Evolutionary conservation across 2,888 invertebrate genomes (phyloP), one percentile per base, ranked within the genome.

Genomic region (Phlogophora meticulosa): DNA sequence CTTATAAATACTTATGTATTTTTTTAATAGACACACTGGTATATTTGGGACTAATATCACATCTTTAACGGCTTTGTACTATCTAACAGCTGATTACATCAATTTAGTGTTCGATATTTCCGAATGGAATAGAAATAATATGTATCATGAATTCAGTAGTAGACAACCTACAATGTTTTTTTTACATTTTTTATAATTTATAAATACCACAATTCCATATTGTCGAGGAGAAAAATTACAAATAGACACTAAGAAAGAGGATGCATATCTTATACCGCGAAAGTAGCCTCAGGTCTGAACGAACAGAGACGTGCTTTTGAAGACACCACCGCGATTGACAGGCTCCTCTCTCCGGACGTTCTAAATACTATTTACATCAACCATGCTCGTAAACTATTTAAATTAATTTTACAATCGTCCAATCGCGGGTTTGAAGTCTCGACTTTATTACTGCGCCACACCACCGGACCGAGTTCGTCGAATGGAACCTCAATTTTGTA

Each of bases 171-270:
- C 45, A 51, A 70, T 66, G 63, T 90, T 92, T 92, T 93, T 62
- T 93, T 92, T 90, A 86, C 83, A 85, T 85, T 91, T 92, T 90
- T 85, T 84, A 78, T 79, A 87, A 89, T 91, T 93, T 90, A 90
- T 87, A 85, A 89, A 87, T 82, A 89, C 88, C 90, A 89, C 90
- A 93, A 93, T 92, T 92, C 90, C 92, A 90, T 92, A 93, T 91
- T 91, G 90, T 93, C 91, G 83, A 90, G 74, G 83, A 85, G 73
- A 87, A 76, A 82, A 84, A 81, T 84, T 87, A 84, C 80, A 84
- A 85, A 80, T 73, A 81, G 69, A 67, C 74, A 84, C 73, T 65
- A 60, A 61, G 65, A 63, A 61, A 67, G 72, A 72, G 76, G 75
- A 72, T 61, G 51, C 59, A 56, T 22, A 45, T 72, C 22, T 40